Conservation (phyloP, 2,888 invertebrate genomes). For the Torymus aiolomorphi region DNA sequence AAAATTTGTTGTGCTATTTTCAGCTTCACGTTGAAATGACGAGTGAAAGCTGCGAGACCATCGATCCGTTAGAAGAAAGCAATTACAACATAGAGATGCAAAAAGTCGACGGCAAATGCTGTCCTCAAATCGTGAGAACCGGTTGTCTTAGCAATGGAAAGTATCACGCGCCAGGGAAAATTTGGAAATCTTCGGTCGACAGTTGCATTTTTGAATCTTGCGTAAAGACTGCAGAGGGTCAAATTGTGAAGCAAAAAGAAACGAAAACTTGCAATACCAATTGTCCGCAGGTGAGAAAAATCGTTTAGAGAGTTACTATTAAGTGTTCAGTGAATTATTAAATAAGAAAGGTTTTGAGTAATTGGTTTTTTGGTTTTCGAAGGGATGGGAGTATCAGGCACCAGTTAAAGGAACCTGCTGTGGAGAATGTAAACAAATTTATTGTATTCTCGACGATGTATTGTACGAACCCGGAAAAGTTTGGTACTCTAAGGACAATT, state of each 20-base stretch:
- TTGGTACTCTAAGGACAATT: conserved; percentile 82
- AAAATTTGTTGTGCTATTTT: conserved; percentile 8
- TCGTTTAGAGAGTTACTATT: not conserved
- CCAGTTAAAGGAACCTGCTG: conserved; percentile 77
- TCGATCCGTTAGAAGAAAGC: conserved; percentile 69
- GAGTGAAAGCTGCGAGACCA: conserved; percentile 77
- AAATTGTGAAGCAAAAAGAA: conserved; percentile 75
- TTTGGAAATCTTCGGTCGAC: conserved; percentile 77
- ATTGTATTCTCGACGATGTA: conserved; percentile 78
- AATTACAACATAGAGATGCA: conserved; percentile 78
- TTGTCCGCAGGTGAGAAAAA: conserved; percentile 72
- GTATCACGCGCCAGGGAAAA: conserved; percentile 75
- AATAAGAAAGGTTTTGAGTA: not conserved
- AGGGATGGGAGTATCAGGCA: conserved; percentile 74
- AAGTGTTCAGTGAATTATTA: not conserved
- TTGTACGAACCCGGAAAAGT: conserved; percentile 77
- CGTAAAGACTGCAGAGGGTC: conserved; percentile 73
- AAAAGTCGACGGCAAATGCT: conserved; percentile 78
- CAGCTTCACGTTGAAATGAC: conserved; percentile 70
- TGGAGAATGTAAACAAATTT: conserved; percentile 80
- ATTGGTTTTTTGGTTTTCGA: conserved; percentile 40
- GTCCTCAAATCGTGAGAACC: conserved; percentile 77
- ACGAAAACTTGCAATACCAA: conserved; percentile 76
- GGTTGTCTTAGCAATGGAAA: conserved; percentile 79
- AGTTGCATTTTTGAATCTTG: conserved; percentile 79